These are phyloP conservation scores for Nycticorax nycticorax DNA, from an alignment of 2,113 vertebrate species.

Conservation along the genomic window DNA sequence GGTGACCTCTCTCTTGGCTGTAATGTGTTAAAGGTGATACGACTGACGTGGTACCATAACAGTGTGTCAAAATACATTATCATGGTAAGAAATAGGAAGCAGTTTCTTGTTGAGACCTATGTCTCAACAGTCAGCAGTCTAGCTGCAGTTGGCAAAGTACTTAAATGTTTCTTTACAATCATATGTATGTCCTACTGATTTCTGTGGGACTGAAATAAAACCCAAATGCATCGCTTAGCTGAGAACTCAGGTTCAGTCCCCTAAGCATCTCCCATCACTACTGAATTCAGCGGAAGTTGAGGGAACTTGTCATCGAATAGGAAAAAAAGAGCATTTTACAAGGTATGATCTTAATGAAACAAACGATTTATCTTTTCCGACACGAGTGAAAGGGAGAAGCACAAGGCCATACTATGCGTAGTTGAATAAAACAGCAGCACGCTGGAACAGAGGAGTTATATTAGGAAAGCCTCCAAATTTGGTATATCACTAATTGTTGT, in stretches of 20 bases:
- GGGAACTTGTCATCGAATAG: not conserved
- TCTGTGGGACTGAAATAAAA: not conserved
- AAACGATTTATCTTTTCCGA: not conserved
- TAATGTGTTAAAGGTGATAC: not conserved
- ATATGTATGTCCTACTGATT: not conserved
- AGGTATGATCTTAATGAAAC: not conserved
- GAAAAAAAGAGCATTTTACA: not conserved
- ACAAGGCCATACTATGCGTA: not conserved
- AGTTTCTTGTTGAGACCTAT: not conserved
- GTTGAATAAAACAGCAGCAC: not conserved
- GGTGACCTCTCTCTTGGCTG: not conserved
- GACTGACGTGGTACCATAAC: not conserved
- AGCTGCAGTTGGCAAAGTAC: not conserved
- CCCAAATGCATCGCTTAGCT: not conserved
- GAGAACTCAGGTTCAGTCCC: not conserved
- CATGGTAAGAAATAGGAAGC: not conserved
- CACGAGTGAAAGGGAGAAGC: not conserved
- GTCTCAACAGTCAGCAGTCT: not conserved
- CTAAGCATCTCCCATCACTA: not conserved
- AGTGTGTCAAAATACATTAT: constrained; percentile 15
- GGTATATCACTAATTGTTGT: not conserved
- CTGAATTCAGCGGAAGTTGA: not conserved
- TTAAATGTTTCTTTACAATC: constrained; percentile 3
- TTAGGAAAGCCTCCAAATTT: not conserved
- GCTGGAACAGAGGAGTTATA: not conserved